Conservation (phyloP, 2,888 invertebrate species). For the Diplolepis rosae region DNA sequence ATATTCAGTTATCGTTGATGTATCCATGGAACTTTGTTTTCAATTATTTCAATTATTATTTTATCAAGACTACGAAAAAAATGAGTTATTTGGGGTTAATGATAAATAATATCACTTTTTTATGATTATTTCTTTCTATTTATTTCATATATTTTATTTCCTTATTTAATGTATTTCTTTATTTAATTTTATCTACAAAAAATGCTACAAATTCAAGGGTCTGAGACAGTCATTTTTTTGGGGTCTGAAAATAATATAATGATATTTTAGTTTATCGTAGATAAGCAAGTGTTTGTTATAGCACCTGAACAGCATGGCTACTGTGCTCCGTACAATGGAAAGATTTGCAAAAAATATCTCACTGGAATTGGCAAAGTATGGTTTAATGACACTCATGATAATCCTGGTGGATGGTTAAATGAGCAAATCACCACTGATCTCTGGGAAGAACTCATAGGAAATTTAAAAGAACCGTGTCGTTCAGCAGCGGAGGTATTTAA, state of each 20-base stretch:
- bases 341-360: conserved; percentile 83
- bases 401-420: conserved; percentile 85
- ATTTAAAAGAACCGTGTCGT: conserved; percentile 87
- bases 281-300: conserved; percentile 15
- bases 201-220: too few relatives aligned
- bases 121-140: neutral
- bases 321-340: conserved; percentile 91
- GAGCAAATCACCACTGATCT: conserved; percentile 88
- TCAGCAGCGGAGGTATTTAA: conserved; percentile 85
- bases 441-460: conserved; percentile 90
- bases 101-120: too few relatives aligned
- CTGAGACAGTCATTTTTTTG: too few relatives aligned
- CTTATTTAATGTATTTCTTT: neutral
- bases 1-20: too few relatives aligned
- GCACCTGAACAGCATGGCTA: conserved; percentile 76
- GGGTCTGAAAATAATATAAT: too few relatives aligned
- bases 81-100: too few relatives aligned
- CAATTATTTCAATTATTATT: too few relatives aligned
- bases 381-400: conserved; percentile 82
- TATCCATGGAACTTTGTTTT: too few relatives aligned
- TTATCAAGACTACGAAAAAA: too few relatives aligned
- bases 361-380: conserved; percentile 81
- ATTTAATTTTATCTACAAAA: too few relatives aligned
- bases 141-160: conserved; percentile 2
- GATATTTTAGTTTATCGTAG: too few relatives aligned